phyloP scores from a whole-genome alignment of 2,797 vertebrate species.

The Cossypha caffra region DNA sequence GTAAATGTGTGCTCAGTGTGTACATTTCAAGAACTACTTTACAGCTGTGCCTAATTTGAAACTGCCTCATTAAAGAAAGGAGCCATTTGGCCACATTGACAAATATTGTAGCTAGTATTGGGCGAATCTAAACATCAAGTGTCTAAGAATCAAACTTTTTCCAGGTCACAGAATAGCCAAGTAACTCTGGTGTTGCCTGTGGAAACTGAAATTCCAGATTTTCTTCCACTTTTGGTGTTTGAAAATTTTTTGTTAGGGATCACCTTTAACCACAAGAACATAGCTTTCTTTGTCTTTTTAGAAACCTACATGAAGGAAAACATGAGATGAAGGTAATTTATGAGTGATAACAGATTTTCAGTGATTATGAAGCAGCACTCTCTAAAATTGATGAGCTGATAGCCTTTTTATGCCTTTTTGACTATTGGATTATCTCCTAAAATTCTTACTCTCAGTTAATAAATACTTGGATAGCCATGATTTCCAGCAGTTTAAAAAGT shows the following conservation, averaged over 20 bases:
- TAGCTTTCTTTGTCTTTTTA: neutral
- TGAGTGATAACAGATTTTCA: neutral
- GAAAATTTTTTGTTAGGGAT: neutral
- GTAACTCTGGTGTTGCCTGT: neutral
- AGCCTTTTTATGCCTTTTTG: neutral
- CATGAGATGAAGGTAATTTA: neutral
- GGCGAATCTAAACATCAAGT: neutral
- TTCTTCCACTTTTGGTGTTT: neutral
- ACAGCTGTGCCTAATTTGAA: neutral
- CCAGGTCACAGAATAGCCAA: neutral
- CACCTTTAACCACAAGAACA: neutral
- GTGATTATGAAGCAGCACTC: neutral
- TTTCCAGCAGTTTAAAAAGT: neutral
- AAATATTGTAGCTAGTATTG: neutral
- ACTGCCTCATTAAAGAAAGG: neutral
- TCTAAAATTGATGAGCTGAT: neutral
- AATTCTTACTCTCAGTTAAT: neutral
- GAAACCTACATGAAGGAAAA: neutral
- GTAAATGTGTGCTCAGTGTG: neutral
- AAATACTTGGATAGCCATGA: neutral
- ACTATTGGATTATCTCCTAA: neutral
- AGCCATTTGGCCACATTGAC: neutral
- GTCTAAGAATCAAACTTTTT: neutral
- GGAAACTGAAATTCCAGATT: neutral
- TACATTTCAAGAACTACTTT: neutral